A percentile compares a stretch with the other conserved stretches of the same genome.
Evolutionary conservation across 2,888 invertebrate species (phyloP).

Genomic region (Drosophila kuntzei): DNA sequence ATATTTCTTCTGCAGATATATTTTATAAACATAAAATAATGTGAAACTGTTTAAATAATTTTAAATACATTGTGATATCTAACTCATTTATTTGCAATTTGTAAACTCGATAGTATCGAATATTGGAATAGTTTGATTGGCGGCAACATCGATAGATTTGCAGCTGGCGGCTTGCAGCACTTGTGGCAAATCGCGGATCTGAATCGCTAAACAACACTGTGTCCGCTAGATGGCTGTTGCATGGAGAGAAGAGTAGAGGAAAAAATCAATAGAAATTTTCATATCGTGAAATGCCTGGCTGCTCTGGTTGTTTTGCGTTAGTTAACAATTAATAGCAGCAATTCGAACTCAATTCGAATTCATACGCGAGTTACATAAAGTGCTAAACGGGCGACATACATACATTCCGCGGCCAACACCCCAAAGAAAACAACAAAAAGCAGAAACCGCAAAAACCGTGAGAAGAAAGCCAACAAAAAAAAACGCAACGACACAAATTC

Average conservation of each 20-base stretch:
- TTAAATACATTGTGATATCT: background rate
- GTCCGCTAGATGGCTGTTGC: conserved; percentile 64
- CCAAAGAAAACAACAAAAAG: conserved; percentile 46
- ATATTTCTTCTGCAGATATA: background rate
- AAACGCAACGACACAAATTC: conserved; percentile 62
- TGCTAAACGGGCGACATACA: conserved; percentile 48
- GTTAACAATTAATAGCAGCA: conserved; percentile 60
- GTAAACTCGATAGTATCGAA: background rate
- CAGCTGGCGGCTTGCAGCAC: conserved; percentile 22
- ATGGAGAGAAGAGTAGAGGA: conserved; percentile 73
- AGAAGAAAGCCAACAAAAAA: conserved; percentile 60
- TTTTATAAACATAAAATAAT: background rate
- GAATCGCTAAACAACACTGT: conserved; percentile 32
- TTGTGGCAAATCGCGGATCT: conserved; percentile 1
- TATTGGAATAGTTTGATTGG: background rate
- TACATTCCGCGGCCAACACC: conserved; percentile 77
- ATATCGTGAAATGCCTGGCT: conserved; percentile 68
- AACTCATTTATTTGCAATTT: background rate
- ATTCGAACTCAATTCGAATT: conserved; percentile 31
- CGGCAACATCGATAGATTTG: background rate
- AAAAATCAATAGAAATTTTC: conserved; percentile 85
- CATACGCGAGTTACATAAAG: conserved; percentile 61
- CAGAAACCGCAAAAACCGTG: conserved; percentile 40
- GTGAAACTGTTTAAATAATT: background rate
- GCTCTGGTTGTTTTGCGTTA: conserved; percentile 73